Percentiles rank a stretch among this genome's conserved stretches.
Conservation (phyloP, 2,113 vertebrate genomes). For the Quiscalus mexicanus region DNA sequence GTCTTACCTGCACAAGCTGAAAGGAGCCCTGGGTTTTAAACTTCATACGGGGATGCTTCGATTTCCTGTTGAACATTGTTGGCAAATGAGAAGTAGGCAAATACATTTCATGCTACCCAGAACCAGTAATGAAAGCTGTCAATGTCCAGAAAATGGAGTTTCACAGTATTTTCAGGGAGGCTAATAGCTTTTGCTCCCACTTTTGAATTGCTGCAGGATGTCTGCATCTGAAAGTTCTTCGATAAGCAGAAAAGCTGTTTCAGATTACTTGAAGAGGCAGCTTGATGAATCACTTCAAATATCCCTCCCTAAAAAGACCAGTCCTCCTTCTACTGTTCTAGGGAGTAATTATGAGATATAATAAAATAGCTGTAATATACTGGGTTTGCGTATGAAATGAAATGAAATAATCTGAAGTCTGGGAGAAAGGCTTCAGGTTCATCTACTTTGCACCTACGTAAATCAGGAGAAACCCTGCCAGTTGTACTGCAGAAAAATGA, state of each 20-base stretch:
- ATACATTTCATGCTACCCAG: background rate
- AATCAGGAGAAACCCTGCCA: background rate
- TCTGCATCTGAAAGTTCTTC: background rate
- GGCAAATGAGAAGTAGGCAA: background rate
- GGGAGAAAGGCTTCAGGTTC: background rate
- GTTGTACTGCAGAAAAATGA: background rate
- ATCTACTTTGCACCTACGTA: background rate
- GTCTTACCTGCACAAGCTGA: background rate
- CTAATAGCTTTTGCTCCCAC: background rate
- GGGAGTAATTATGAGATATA: background rate
- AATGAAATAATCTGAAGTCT: background rate
- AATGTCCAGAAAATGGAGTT: background rate
- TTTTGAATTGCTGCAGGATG: background rate
- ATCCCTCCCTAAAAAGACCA: background rate
- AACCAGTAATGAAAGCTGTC: background rate
- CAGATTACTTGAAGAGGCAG: background rate
- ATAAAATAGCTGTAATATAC: background rate
- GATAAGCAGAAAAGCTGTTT: background rate
- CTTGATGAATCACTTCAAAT: slow-evolving; percentile 7
- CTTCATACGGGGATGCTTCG: background rate
- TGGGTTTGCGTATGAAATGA: background rate
- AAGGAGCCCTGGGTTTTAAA: background rate
- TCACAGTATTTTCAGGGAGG: background rate
- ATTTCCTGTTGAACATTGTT: background rate
- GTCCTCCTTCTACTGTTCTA: background rate